These are phyloP conservation scores for Lampris megalopsis DNA, from an alignment of 2,113 vertebrate species.

Conservation along the genomic window DNA sequence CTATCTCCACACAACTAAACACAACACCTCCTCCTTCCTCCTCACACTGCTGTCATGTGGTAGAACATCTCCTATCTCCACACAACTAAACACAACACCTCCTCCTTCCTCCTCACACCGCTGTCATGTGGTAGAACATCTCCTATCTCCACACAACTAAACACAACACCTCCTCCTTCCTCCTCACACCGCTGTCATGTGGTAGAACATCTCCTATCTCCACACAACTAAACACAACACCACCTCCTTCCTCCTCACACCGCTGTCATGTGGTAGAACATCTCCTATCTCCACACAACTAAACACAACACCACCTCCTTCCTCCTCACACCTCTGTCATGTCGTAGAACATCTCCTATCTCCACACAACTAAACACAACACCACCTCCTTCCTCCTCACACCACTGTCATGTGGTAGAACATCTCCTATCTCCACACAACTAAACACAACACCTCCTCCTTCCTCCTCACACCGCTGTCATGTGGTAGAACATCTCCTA, in stretches of 20 bases:
- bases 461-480: conserved; percentile 22
- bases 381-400: conserved; percentile 38
- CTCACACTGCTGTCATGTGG: not conserved
- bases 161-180: conserved; percentile 35
- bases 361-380: not conserved
- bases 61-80: no score
- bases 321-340: not conserved
- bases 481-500: no score
- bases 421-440: no score
- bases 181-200: not conserved
- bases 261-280: no score
- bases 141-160: not conserved
- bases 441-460: conserved; percentile 23
- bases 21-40: conserved; percentile 39
- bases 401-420: no score
- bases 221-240: not conserved
- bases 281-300: no score
- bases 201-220: no score
- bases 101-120: conserved; percentile 34
- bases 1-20: not conserved
- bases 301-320: conserved; percentile 36
- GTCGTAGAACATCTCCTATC: no score
- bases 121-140: no score
- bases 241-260: conserved; percentile 39
- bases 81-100: conserved; percentile 6